A percentile compares a stretch with the other conserved stretches of the same genome.
phyloP scores from a whole-genome alignment of 2,113 vertebrate genomes.

The Fregetta grallaria region DNA sequence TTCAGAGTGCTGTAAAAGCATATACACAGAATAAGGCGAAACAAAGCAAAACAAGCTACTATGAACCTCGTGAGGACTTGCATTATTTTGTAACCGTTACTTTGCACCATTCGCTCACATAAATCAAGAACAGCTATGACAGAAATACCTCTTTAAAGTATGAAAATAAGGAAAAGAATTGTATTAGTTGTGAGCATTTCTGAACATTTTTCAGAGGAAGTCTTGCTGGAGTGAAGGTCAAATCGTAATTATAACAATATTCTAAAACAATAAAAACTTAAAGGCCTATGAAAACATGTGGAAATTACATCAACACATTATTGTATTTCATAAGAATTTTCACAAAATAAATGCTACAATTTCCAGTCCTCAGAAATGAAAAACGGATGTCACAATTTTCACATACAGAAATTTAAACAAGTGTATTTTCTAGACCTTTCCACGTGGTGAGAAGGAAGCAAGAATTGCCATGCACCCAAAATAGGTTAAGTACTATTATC shows the following conservation, averaged over 20 bases:
- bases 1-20: not conserved
- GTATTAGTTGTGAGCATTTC: not conserved
- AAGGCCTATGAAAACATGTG: not conserved
- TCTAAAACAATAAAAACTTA: not conserved
- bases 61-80: not conserved
- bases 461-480: not conserved
- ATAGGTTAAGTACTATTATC: not conserved
- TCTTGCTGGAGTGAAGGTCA: not conserved
- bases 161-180: not conserved
- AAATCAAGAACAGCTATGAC: not conserved
- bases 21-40: not conserved
- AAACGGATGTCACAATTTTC: not conserved
- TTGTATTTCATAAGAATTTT: not conserved
- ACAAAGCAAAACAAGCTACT: not conserved
- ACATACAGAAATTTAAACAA: not conserved
- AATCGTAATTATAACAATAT: not conserved
- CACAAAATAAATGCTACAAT: not conserved
- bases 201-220: not conserved
- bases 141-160: not conserved
- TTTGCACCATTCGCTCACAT: not conserved
- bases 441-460: not conserved
- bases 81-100: not conserved
- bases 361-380: not conserved
- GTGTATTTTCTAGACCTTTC: not conserved
- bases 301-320: not conserved